These are phyloP conservation scores for Thalpophila matura DNA, from an alignment of 2,888 invertebrate species.

Conservation along the genomic window DNA sequence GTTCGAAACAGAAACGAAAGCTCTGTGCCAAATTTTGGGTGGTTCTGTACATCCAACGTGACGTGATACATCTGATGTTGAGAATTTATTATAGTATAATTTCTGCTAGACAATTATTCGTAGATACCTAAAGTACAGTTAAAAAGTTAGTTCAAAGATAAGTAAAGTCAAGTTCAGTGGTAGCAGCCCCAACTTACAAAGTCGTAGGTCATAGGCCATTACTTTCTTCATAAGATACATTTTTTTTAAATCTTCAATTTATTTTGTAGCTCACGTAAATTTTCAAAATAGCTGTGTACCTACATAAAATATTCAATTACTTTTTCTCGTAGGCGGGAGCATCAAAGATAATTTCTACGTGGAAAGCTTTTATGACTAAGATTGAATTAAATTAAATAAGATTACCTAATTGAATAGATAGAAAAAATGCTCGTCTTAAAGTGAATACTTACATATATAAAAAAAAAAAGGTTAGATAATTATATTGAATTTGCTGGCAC, in stretches of 20 bases:
- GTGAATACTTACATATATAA: neutral
- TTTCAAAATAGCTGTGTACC: slow-evolving; percentile 22
- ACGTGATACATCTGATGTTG: too few relatives aligned
- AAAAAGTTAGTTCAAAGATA: too few relatives aligned
- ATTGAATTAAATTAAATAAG: slow-evolving; percentile 12
- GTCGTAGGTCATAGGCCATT: too few relatives aligned
- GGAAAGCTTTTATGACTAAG: slow-evolving; percentile 8
- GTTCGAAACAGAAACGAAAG: too few relatives aligned
- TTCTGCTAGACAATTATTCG: too few relatives aligned
- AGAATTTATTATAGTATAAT: too few relatives aligned
- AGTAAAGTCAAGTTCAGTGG: too few relatives aligned
- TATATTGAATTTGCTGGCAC: too few relatives aligned
- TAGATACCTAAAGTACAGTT: too few relatives aligned
- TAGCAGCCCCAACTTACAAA: too few relatives aligned
- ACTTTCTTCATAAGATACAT: slow-evolving; percentile 4
- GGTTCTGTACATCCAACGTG: too few relatives aligned
- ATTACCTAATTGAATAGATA: neutral
- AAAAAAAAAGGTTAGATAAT: neutral
- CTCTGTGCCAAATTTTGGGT: too few relatives aligned
- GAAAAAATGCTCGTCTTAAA: neutral
- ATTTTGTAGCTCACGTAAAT: slow-evolving; percentile 1
- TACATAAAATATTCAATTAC: slow-evolving; percentile 36
- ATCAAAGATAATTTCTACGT: slow-evolving; percentile 12
- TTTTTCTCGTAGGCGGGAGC: slow-evolving; percentile 12
- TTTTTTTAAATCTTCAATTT: slow-evolving; percentile 4